phyloP scores from a whole-genome alignment of 2,113 vertebrate species.

The Ptilonorhynchus violaceus region DNA sequence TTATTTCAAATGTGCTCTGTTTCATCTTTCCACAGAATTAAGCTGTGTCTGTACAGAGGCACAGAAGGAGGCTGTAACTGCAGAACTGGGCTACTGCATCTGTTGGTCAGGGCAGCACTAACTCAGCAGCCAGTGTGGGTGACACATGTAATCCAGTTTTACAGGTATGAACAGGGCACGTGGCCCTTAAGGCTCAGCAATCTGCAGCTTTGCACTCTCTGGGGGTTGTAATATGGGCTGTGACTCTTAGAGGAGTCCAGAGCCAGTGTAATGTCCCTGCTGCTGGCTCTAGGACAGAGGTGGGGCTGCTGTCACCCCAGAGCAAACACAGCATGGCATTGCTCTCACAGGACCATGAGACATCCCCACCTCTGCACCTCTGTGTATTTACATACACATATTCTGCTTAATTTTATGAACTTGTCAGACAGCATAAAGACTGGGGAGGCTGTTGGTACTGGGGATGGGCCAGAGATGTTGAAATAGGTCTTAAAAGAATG shows the following conservation, averaged over 20 bases:
- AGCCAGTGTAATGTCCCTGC: not conserved
- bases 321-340: not conserved
- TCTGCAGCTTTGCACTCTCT: not conserved
- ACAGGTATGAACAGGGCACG: not conserved
- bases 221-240: fast-evolving
- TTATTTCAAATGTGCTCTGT: not conserved
- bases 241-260: not conserved
- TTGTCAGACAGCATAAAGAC: not conserved
- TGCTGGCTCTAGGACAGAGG: not conserved
- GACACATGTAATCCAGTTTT: not conserved
- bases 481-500: not conserved
- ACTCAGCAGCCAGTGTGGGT: not conserved
- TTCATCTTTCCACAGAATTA: not conserved
- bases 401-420: not conserved
- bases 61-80: not conserved
- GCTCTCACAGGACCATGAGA: fast-evolving
- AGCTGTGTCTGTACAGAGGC: not conserved
- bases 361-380: not conserved
- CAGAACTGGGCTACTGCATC: not conserved
- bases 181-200: fast-evolving
- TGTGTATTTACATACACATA: fast-evolving
- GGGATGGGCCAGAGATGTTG: not conserved
- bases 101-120: not conserved
- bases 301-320: not conserved
- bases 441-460: not conserved